Conservation (phyloP, 2,797 vertebrate genomes). For the Macroramphosus scolopax region DNA sequence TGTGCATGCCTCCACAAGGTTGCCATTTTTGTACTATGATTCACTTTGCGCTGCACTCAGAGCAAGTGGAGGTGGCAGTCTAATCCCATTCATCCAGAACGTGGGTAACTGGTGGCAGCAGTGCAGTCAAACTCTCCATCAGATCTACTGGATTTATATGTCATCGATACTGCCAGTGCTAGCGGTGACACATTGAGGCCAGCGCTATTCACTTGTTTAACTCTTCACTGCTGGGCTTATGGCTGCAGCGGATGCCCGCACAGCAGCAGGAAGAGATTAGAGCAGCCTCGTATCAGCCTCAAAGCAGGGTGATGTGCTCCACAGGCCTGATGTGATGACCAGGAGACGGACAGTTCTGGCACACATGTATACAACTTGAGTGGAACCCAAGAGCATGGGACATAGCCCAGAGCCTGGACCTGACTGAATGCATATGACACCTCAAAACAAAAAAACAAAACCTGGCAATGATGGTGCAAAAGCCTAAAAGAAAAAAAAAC, state of each 20-base stretch:
- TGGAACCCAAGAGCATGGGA: not conserved
- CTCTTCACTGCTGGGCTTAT: slow-evolving; percentile 22
- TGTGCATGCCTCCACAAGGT: slow-evolving; percentile 17
- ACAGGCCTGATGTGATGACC: slow-evolving; percentile 44
- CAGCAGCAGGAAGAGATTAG: slow-evolving; percentile 50
- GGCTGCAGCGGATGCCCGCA: slow-evolving; percentile 47
- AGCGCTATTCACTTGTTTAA: slow-evolving; percentile 38
- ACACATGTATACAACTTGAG: not conserved
- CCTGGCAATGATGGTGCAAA: no score
- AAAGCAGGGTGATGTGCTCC: slow-evolving; percentile 29
- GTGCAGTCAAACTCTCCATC: slow-evolving; percentile 32
- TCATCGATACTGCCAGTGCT: slow-evolving; percentile 51
- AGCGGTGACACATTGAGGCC: slow-evolving; percentile 68
- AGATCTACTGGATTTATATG: slow-evolving; percentile 49
- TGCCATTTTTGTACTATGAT: slow-evolving; percentile 35
- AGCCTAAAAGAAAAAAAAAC: not conserved
- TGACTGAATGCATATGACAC: no score
- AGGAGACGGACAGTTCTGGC: slow-evolving; percentile 46
- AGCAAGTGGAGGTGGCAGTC: slow-evolving; percentile 34
- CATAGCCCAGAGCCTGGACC: no score
- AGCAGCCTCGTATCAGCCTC: slow-evolving; percentile 37
- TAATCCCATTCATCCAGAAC: slow-evolving; percentile 39
- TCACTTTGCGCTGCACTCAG: slow-evolving; percentile 30
- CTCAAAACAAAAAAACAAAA: no score
- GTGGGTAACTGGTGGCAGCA: slow-evolving; percentile 39